These are phyloP conservation scores for Mustelus asterias DNA, from an alignment of 2,113 vertebrate genomes.

Conservation along the genomic window DNA sequence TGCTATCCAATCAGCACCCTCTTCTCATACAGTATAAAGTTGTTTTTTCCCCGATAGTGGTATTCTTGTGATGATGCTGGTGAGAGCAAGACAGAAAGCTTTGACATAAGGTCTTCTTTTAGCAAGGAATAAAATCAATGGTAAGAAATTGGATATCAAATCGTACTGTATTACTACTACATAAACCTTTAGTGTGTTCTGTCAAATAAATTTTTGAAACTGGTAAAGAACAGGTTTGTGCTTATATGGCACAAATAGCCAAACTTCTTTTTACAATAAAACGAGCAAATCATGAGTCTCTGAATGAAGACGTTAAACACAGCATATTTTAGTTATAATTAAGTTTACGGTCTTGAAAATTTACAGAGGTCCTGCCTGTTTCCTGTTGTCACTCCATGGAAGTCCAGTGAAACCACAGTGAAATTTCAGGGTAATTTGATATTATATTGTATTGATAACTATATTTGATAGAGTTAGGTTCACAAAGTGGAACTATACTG, in stretches of 20 bases:
- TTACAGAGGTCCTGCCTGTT: neutral
- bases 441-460: too few relatives aligned
- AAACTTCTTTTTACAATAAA: neutral
- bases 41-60: too few relatives aligned
- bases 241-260: neutral
- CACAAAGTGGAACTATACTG: neutral
- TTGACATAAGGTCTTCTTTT: too few relatives aligned
- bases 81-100: too few relatives aligned
- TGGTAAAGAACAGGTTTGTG: neutral
- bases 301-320: neutral
- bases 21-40: too few relatives aligned
- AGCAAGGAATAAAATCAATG: neutral
- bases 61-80: too few relatives aligned
- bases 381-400: neutral
- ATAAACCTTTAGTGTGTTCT: neutral
- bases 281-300: neutral
- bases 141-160: neutral
- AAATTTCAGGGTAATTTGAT: neutral
- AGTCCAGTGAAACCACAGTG: neutral
- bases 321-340: neutral
- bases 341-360: neutral
- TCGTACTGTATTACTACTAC: neutral
- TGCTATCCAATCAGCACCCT: too few relatives aligned
- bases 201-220: neutral
- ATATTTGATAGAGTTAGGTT: neutral